phyloP scores from a whole-genome alignment of 2,888 invertebrate genomes.

The Erebia palarica region DNA sequence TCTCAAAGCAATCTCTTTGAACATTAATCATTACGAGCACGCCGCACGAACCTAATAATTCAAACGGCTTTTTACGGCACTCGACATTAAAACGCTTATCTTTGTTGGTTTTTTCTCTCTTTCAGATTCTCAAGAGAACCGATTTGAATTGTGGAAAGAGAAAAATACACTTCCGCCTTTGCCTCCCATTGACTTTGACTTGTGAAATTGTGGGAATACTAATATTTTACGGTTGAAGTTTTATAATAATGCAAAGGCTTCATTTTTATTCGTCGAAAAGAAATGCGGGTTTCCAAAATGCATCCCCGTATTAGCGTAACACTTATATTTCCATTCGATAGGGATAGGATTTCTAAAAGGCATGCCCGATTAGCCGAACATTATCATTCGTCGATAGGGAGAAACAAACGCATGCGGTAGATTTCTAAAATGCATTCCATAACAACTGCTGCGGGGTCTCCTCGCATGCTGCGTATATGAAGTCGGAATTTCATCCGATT shows the following conservation, averaged over 20 bases:
- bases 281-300: neutral
- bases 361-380: neutral
- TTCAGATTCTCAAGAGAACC: slow-evolving; percentile 61
- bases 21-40: slow-evolving; percentile 37
- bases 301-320: neutral
- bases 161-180: slow-evolving; percentile 55
- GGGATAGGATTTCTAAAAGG: too few relatives aligned
- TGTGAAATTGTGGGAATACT: slow-evolving; percentile 25
- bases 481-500: too few relatives aligned
- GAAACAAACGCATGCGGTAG: neutral
- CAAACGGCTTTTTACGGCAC: slow-evolving; percentile 36
- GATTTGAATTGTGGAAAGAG: slow-evolving; percentile 54
- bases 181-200: slow-evolving; percentile 62
- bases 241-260: neutral
- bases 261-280: neutral
- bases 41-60: slow-evolving; percentile 35
- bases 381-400: neutral
- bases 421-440: neutral
- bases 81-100: slow-evolving; percentile 39
- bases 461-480: too few relatives aligned
- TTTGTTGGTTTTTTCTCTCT: slow-evolving; percentile 40
- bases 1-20: slow-evolving; percentile 34
- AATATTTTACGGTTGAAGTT: slow-evolving; percentile 13
- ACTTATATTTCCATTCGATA: too few relatives aligned
- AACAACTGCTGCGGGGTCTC: neutral